Evolutionary conservation across 2,888 invertebrate genomes (phyloP).

Genomic region (Apotomis capreana): DNA sequence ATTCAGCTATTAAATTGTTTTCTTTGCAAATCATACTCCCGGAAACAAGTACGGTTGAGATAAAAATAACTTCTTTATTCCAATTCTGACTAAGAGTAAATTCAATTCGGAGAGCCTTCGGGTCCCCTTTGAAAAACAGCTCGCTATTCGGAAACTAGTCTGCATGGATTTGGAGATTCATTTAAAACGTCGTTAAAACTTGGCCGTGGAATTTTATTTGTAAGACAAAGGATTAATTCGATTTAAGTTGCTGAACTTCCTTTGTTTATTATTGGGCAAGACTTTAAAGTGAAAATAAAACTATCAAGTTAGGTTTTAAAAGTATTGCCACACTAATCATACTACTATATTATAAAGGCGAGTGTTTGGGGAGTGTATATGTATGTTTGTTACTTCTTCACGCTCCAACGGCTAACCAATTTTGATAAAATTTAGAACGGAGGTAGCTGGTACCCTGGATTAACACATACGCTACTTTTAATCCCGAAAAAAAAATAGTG

Average conservation of each 20-base stretch:
- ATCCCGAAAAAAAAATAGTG: too few relatives aligned
- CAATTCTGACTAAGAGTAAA: constrained; percentile 54
- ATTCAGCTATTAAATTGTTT: constrained; percentile 20
- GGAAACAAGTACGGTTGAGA: constrained; percentile 16
- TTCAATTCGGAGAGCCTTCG: constrained; percentile 59
- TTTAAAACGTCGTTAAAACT: constrained; percentile 47
- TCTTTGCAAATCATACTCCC: background rate
- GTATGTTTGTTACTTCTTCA: too few relatives aligned
- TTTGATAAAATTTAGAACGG: too few relatives aligned
- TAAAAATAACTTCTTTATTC: constrained; percentile 32
- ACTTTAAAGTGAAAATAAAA: constrained; percentile 1
- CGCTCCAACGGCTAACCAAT: too few relatives aligned
- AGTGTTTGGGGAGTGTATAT: too few relatives aligned
- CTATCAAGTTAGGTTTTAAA: background rate
- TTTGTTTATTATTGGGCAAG: constrained; percentile 5
- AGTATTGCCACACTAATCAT: too few relatives aligned
- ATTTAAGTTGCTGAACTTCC: constrained; percentile 30
- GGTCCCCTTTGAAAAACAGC: constrained; percentile 52
- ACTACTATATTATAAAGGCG: too few relatives aligned
- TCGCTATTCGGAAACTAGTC: constrained; percentile 53
- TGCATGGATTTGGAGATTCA: constrained; percentile 48
- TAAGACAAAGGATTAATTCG: constrained; percentile 37
- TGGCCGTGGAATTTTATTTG: constrained; percentile 35
- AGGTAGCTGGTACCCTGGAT: too few relatives aligned
- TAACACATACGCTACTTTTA: too few relatives aligned